Percentiles rank a stretch among this genome's conserved stretches.
phyloP scores from a whole-genome alignment of 1,140 invertebrate genomes.

The Myzus persicae region DNA sequence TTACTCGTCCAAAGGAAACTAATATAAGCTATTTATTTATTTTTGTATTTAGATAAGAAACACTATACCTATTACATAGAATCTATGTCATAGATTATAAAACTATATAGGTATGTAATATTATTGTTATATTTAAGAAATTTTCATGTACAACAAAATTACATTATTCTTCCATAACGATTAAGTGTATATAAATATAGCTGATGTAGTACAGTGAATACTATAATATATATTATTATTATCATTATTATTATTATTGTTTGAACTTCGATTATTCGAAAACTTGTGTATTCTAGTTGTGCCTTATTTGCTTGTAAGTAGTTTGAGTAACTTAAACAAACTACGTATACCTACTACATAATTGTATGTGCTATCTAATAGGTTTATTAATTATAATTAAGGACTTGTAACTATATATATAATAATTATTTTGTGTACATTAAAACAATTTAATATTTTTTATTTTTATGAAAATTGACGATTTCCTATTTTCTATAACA shows the following conservation, averaged over 20 bases:
- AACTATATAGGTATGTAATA: neutral
- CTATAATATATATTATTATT: neutral
- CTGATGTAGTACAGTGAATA: neutral
- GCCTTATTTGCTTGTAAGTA: slow-evolving; percentile 27
- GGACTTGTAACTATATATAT: neutral
- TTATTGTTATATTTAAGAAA: neutral
- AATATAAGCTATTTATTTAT: neutral
- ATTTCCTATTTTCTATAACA: neutral
- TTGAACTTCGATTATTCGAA: neutral
- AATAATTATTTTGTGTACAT: neutral
- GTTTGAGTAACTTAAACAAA: neutral
- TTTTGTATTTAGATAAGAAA: neutral
- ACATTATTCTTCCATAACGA: slow-evolving; percentile 35
- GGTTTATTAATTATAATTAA: neutral
- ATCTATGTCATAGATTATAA: no score
- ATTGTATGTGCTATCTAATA: neutral
- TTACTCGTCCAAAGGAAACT: slow-evolving; percentile 1
- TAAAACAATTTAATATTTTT: slow-evolving; percentile 13
- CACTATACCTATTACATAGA: neutral
- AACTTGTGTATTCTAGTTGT: slow-evolving; percentile 24
- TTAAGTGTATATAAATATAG: neutral
- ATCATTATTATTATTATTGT: neutral
- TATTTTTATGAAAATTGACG: neutral
- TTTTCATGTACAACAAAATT: slow-evolving; percentile 35
- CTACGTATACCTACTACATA: neutral